Evolutionary conservation across 2,113 vertebrate genomes (phyloP), one percentile per base, ranked within the genome.

Genomic region (Thryonomys swinderianus): DNA sequence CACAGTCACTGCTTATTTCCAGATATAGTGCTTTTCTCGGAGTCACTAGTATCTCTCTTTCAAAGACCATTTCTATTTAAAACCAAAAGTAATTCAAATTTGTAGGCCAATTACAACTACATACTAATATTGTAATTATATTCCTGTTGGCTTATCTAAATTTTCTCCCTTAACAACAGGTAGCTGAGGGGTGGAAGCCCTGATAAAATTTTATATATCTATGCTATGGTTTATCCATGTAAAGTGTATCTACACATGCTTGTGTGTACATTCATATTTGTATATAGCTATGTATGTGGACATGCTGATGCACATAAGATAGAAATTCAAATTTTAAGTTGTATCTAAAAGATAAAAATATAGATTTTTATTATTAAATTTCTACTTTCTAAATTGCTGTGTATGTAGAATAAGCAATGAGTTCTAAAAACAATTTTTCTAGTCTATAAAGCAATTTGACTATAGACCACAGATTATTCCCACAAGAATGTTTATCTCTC

Each of bases 31-130:
- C 59, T 94, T 91, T 78, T 69, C 81, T 89, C 73, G 76, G 55
- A 93, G n/a, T 8, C 12, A 40, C 21, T 76, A 17, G 20, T 37
- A 1, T 86, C 51, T 74, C 25, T 32, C 62, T 82, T 78, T 74
- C 45, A 93, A 94, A 93, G 37, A 78, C 6, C 23, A 34, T 74
- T 79, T 76, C 45, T 12, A 76, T 17, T 76, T 76, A 51, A 95
- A 96, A 90, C 20, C 27, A 90, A 90, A 90, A 48, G 14, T 71
- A 86, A 62, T 62, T 57, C 14, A 17, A 89, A 92, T 40, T 86
- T 57, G 62, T 80, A 57, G 11, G 7, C 7, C 69, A 84, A 74
- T n/a, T 87, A 61, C 18, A 34, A 51, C 0, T 66, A 7, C 55
- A n/a, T 12, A 3, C 3, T 53, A 32, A 59, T 21, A 0, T 53